These are phyloP conservation scores for Amazona guildingii DNA, from an alignment of 2,113 vertebrate genomes.

Conservation along the genomic window DNA sequence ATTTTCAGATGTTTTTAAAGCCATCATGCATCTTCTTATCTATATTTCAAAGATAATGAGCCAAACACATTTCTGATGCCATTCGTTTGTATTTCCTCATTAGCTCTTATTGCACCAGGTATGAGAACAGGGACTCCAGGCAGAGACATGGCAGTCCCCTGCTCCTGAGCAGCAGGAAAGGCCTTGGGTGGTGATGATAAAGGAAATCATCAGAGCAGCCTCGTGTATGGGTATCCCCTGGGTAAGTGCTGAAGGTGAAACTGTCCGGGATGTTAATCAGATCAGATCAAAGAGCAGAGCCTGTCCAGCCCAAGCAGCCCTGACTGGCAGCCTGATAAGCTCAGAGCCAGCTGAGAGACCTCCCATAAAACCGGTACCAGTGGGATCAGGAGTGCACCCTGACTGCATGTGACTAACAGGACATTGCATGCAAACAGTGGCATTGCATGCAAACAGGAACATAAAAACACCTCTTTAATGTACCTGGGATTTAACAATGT, in stretches of 20 bases:
- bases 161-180: not conserved
- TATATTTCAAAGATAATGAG: not conserved
- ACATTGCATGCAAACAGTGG: not conserved
- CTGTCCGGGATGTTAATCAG: not conserved
- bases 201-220: not conserved
- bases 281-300: not conserved
- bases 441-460: not conserved
- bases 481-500: not conserved
- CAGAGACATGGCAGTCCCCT: not conserved
- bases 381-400: not conserved
- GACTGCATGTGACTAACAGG: not conserved
- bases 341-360: not conserved
- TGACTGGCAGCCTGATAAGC: not conserved
- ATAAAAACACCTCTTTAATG: not conserved
- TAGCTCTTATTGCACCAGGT: not conserved
- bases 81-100: not conserved
- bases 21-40: not conserved
- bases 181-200: not conserved
- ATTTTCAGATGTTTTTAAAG: not conserved
- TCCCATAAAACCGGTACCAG: not conserved
- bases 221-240: not conserved
- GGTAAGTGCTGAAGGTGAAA: not conserved
- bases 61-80: not conserved
- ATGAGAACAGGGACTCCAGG: accelerated
- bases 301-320: not conserved